phyloP scores from a whole-genome alignment of 2,113 vertebrate genomes.

The Acrocephalus arundinaceus region DNA sequence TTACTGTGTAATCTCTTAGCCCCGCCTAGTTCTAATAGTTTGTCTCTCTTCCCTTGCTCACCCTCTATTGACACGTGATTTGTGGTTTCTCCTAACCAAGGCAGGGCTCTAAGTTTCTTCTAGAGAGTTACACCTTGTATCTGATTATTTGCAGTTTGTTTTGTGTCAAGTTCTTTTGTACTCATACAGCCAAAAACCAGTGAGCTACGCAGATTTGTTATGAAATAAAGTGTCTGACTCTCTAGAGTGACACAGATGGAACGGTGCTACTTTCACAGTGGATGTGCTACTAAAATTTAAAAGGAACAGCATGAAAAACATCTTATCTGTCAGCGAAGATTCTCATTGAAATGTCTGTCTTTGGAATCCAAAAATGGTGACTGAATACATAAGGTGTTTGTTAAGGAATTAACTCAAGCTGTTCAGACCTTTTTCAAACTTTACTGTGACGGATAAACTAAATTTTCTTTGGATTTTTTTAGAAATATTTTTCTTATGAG shows the following conservation, averaged over 20 bases:
- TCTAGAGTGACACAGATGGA: constrained; percentile 15
- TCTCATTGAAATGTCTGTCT: background rate
- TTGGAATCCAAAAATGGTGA: background rate
- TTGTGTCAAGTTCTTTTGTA: background rate
- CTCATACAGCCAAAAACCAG: background rate
- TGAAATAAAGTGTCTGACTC: background rate
- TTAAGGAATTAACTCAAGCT: constrained; percentile 1
- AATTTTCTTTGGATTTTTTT: background rate
- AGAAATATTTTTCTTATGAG: background rate
- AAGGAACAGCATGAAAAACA: constrained; percentile 21
- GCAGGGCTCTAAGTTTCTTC: background rate
- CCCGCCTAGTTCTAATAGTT: background rate
- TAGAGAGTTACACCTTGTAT: background rate
- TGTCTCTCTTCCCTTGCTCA: background rate
- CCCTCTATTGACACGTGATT: background rate
- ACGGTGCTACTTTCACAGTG: background rate
- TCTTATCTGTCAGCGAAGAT: background rate
- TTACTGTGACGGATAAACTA: background rate
- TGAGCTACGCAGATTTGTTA: background rate
- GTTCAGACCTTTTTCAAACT: background rate
- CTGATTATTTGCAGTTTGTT: background rate
- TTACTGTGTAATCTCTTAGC: background rate
- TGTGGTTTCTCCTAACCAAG: background rate
- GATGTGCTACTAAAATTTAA: constrained; percentile 29
- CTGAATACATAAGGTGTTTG: background rate